Evolutionary conservation across 2,797 vertebrate genomes (phyloP).

Genomic region (Zenarchopterus dispar): DNA sequence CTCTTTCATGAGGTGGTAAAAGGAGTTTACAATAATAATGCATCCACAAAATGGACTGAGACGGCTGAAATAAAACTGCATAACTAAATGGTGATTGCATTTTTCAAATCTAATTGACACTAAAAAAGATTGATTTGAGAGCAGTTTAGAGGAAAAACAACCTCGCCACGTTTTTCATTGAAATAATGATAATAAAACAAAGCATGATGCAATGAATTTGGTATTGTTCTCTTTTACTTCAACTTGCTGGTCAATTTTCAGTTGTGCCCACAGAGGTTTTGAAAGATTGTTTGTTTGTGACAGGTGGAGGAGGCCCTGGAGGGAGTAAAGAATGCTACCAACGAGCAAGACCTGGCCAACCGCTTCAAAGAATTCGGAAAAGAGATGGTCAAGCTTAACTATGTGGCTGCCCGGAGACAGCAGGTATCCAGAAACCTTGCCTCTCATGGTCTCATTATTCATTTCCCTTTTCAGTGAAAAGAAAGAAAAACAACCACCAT

Average conservation of each 20-base stretch:
- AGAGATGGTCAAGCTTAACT: constrained; percentile 99
- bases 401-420: constrained; percentile 94
- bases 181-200: no score
- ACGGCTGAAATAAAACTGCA: no score
- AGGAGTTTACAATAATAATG: no score
- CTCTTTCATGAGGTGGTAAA: no score
- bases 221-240: no score
- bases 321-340: constrained; percentile 95
- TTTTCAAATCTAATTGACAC: no score
- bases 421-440: constrained; percentile 82
- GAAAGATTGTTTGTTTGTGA: constrained; percentile 17
- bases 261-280: constrained; percentile 4
- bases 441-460: not conserved
- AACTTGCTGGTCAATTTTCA: not conserved
- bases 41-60: no score
- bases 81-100: no score
- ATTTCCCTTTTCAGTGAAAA: not conserved
- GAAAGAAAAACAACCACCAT: not conserved
- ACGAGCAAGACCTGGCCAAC: constrained; percentile 96
- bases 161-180: no score
- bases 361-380: constrained; percentile 99
- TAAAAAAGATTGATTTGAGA: no score
- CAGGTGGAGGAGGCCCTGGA: constrained; percentile 97
- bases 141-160: no score
- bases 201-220: no score